phyloP scores from a whole-genome alignment of 30 jellyfish, hydroid and myxozoan species.

The Mastigias papua region DNA sequence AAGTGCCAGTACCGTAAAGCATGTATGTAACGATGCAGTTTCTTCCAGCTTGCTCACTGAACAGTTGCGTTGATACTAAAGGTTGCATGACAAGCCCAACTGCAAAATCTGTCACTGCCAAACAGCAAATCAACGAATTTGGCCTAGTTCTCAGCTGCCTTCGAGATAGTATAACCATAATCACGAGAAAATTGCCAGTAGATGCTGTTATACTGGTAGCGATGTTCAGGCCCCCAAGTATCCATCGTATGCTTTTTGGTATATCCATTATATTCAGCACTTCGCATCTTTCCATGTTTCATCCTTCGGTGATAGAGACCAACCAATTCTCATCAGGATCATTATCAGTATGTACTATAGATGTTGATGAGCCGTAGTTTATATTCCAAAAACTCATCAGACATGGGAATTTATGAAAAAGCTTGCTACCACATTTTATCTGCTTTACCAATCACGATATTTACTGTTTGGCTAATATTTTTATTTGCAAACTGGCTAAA shows the following conservation, averaged over 20 bases:
- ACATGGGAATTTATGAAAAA: no score
- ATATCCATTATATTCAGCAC: neutral
- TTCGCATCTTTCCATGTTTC: neutral
- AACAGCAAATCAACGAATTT: neutral
- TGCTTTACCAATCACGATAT: no score
- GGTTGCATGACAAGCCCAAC: constrained; percentile 46
- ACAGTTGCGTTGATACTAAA: constrained; percentile 6
- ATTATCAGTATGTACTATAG: no score
- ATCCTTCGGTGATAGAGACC: neutral
- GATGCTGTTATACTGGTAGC: constrained; percentile 1
- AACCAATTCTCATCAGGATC: neutral
- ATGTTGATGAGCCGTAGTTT: no score
- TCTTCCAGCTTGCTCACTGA: neutral
- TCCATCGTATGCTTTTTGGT: neutral
- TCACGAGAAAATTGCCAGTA: constrained; percentile 10
- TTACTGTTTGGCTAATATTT: neutral
- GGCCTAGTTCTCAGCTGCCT: constrained; percentile 8
- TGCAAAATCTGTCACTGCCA: constrained; percentile 46
- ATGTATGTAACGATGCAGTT: constrained; percentile 12
- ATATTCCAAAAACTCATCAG: no score
- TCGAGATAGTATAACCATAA: neutral
- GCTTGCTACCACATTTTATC: no score
- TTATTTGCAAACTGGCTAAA: neutral
- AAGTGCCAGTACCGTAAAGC: neutral
- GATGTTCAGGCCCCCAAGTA: neutral